Evolutionary conservation across 2,888 invertebrate species (phyloP).

Genomic region (Pollenia griseotomentosa): DNA sequence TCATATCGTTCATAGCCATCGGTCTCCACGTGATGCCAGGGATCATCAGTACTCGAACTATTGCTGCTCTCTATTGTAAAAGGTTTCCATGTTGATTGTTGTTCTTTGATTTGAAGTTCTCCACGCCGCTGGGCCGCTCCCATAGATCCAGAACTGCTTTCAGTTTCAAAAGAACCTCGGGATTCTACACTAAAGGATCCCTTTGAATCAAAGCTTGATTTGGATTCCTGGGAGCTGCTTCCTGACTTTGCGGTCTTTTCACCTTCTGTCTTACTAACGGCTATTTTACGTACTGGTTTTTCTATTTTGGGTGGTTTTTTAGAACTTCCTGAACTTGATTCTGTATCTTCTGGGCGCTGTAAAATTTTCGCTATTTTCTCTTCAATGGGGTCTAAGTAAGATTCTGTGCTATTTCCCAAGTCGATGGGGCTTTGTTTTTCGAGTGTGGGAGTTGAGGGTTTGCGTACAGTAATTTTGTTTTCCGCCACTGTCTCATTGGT

Average conservation of each 20-base stretch:
- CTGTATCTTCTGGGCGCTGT: constrained; percentile 86
- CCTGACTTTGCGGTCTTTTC: constrained; percentile 82
- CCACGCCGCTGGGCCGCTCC: constrained; percentile 89
- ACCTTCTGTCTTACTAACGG: constrained; percentile 84
- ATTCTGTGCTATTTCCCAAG: constrained; percentile 86
- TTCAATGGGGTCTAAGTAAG: constrained; percentile 83
- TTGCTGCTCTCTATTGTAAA: constrained; percentile 94
- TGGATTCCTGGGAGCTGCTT: constrained; percentile 85
- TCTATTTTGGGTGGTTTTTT: constrained; percentile 86
- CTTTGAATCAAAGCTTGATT: constrained; percentile 87
- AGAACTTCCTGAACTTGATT: constrained; percentile 86
- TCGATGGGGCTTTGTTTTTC: constrained; percentile 88
- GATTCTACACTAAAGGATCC: constrained; percentile 89
- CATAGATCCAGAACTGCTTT: constrained; percentile 90
- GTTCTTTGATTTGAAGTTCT: constrained; percentile 86
- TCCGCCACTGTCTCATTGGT: constrained; percentile 77
- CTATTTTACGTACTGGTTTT: constrained; percentile 83
- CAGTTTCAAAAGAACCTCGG: constrained; percentile 89
- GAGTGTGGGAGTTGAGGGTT: constrained; percentile 86
- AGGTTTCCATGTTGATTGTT: constrained; percentile 92
- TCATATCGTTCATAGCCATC: constrained; percentile 86
- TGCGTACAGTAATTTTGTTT: constrained; percentile 77
- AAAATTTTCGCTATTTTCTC: constrained; percentile 84
- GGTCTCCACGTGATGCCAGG: constrained; percentile 91
- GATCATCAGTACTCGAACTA: constrained; percentile 94